A percentile compares a stretch with the other conserved stretches of the same genome.
Conservation (phyloP, 2,888 invertebrate genomes). For the Seira musarum region DNA sequence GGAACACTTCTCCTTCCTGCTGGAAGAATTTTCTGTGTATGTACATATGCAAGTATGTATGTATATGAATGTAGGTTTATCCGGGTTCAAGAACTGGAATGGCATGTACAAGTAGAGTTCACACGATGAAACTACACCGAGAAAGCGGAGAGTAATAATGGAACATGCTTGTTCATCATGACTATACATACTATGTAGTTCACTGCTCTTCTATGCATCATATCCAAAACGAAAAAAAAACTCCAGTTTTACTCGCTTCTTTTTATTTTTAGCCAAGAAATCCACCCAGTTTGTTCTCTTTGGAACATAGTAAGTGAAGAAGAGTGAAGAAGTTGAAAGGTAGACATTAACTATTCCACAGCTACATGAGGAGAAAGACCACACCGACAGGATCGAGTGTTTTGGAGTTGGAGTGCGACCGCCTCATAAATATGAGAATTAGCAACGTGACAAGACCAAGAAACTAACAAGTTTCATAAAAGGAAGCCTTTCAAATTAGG, state of each 20-base stretch:
- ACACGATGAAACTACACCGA: not conserved
- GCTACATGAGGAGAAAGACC: not conserved
- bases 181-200: not conserved
- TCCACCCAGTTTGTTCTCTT: conserved; percentile 35
- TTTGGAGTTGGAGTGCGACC: conserved; percentile 38
- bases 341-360: not conserved
- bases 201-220: not conserved
- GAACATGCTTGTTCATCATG: conserved; percentile 13
- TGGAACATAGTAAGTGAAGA: not conserved
- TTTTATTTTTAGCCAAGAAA: conserved; percentile 23
- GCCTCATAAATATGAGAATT: conserved; percentile 30
- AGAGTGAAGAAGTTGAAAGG: not conserved
- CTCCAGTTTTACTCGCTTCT: conserved; percentile 14
- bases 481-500: too few species aligned
- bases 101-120: conserved; percentile 8
- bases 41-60: not conserved
- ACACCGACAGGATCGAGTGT: not conserved
- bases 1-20: conserved; percentile 2
- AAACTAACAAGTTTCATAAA: too few species aligned
- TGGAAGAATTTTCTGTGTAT: not conserved
- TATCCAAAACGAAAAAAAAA: not conserved
- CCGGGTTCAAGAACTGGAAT: conserved; percentile 19
- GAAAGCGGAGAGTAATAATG: not conserved
- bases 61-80: conserved; percentile 5
- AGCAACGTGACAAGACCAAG: conserved; percentile 46